Base-by-base conservation (phyloP, 2,888 invertebrate species). In the Tenthredo distinguenda region DNA sequence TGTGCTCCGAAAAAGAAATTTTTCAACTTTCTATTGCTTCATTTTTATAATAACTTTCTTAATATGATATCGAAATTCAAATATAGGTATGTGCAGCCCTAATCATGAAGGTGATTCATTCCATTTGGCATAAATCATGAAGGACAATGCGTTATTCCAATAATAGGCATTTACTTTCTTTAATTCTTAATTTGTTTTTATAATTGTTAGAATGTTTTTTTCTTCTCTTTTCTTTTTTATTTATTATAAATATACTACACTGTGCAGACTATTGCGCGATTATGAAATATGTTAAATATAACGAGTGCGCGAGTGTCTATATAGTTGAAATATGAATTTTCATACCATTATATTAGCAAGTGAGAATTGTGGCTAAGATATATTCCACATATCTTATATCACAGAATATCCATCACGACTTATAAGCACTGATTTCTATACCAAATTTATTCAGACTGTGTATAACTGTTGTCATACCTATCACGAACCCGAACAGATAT, bases 131-230 rank as follows among this genome's bases (percentile, higher is more conserved):
- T 87, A 86, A 18, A 65, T 87, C 85, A 82, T 18, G 79, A 79
- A 82, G 85, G 47, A 79, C 81, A 86, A 79, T 87, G 86, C 86
- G 72, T 85, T 89, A 89, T 89, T 90, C 88, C 88, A 87, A 84
- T 68, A 87, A 84, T 68, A 86, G 88, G 87, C 84, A 85, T 83
- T 82, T 86, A 37, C 21, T 83, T 65, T 82, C 85, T 87, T 85
- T 89, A 87, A 83, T 87, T 74, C 10, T 74, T 43, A 43, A 47
- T 26, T 74, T 26, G 43, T 74, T 74, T 74, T 43, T 37, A 43
- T 47, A 77, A 55, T 89, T 90, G 87, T 90, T 87, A 89, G 88
- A 87, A 87, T 87, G 31, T 72, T 86, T 87, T 86, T 86, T 31
- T 6, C 31, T 68, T 68, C 34, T 68, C 88, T 89, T 88, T 88